A percentile compares a stretch with the other conserved stretches of the same genome.
Evolutionary conservation across 2,113 vertebrate species (phyloP).

Genomic region (Acrocephalus kingi): DNA sequence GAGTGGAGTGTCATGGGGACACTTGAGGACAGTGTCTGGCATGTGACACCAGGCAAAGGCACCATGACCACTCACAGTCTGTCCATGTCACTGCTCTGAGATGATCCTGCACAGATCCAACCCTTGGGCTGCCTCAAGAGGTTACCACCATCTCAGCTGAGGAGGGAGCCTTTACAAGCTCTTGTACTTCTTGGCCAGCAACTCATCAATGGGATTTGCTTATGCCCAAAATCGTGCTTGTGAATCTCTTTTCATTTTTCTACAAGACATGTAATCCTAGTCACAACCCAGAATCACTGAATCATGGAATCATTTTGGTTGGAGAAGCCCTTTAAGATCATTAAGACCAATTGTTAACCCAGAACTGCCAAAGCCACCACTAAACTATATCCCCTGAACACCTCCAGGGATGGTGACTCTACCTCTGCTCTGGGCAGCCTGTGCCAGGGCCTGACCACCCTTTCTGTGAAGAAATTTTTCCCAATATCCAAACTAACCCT

Average conservation of each 20-base stretch:
- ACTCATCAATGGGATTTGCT: rapidly evolving
- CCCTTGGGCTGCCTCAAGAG: not conserved
- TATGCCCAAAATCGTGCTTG: not conserved
- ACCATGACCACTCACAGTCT: rapidly evolving
- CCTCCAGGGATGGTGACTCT: not conserved
- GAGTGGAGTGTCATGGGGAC: not conserved
- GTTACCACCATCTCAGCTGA: not conserved
- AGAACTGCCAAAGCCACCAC: not conserved
- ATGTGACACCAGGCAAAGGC: not conserved
- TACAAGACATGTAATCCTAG: not conserved
- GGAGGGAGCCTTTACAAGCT: not conserved
- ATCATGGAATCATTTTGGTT: not conserved
- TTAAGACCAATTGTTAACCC: not conserved
- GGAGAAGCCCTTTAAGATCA: not conserved
- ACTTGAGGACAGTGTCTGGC: not conserved
- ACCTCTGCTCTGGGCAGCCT: not conserved
- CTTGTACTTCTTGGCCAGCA: not conserved
- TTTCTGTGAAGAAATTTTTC: not conserved
- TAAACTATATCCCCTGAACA: not conserved
- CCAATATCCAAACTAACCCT: not conserved
- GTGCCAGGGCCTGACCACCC: not conserved
- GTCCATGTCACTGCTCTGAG: not conserved
- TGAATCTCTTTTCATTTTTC: not conserved
- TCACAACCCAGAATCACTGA: not conserved
- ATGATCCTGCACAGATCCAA: not conserved